Base-by-base conservation (phyloP, 2,113 vertebrate genomes). In the Tachysurus fulvidraco region DNA sequence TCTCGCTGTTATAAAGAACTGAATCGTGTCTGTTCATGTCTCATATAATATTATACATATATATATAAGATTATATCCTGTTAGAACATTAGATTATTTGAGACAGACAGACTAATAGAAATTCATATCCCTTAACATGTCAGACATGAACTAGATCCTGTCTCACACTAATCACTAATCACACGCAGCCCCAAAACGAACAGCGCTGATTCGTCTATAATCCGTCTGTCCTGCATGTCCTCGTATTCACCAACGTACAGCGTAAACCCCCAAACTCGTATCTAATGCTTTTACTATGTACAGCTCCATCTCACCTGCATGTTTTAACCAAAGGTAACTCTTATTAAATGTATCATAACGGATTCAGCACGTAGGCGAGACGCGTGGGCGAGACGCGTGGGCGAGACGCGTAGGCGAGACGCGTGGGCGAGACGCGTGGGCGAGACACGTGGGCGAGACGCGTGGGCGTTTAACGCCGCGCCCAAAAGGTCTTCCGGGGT, bases 221-320 rank as follows among this genome's bases (percentile, higher is more conserved):
- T 28, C 17, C 12, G 17, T 54, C n/a, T 21, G 41, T 50, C 28
- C 62, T 21, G 77, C 54, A 44, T 82, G 67, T 73, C 55, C 23
- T 36, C 76, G 16, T 41, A 60, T 30, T 52, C 6, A 52, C 55
- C 23, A 30, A 67, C 44, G 16, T 28, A 77, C 46, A 28, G 52
- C n/a, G 23, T 59, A 59, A 79, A 52, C 7, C 73, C 19, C 30
- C 50, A 12, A 12, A n/a, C 17, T 10, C 8, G 25, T 41, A 36
- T 6, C 16, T 55, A 62, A 62, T 46, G 52, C n/a, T 60, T 17
- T 16, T 79, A 80, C 59, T 67, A 65, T 50, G 30, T 52, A 62
- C 23, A 82, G 30, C 84, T 90, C 89, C 62, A 84, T 81, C 7
- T 36, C 54, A 91, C 87, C 83, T 92, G 94, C 94, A 94, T 94